Evolutionary conservation across 1,140 invertebrate species (phyloP).

Genomic region (Zaprionus vittiger): DNA sequence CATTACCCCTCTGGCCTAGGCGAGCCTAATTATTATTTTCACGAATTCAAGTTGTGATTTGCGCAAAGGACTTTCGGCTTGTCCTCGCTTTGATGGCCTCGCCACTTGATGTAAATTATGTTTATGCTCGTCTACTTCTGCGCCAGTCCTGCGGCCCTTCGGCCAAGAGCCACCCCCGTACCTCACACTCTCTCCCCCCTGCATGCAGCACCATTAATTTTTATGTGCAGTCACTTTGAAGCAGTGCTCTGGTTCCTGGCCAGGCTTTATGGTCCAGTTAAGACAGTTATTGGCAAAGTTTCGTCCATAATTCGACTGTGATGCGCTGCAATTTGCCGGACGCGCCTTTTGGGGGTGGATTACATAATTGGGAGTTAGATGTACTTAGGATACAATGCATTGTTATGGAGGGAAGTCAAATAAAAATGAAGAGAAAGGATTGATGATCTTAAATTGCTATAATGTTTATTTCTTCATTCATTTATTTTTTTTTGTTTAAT

Average conservation of each 20-base stretch:
- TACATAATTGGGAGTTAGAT: slow-evolving; percentile 13
- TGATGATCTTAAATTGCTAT: too few relatives aligned
- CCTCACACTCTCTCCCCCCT: neutral
- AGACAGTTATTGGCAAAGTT: slow-evolving; percentile 48
- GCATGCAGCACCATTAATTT: slow-evolving; percentile 59
- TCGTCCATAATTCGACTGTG: slow-evolving; percentile 19
- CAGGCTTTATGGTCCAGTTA: slow-evolving; percentile 47
- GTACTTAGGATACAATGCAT: neutral
- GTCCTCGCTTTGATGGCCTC: slow-evolving; percentile 49
- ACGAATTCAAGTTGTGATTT: slow-evolving; percentile 62
- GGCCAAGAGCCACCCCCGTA: neutral
- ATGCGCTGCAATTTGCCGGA: slow-evolving; percentile 39
- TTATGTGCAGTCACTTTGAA: slow-evolving; percentile 44
- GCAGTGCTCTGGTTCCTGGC: slow-evolving; percentile 15
- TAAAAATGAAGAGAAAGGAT: too few relatives aligned
- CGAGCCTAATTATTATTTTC: slow-evolving; percentile 78
- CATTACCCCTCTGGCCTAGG: too few relatives aligned
- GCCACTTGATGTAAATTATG: slow-evolving; percentile 72
- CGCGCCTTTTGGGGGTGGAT: neutral
- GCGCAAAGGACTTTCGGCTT: slow-evolving; percentile 43
- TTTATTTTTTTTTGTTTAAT: too few relatives aligned
- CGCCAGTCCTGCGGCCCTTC: slow-evolving; percentile 6
- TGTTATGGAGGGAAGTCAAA: neutral
- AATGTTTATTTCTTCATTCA: too few relatives aligned
- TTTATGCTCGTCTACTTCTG: slow-evolving; percentile 63